phyloP scores from a whole-genome alignment of 2,888 invertebrate genomes.

The Melinopterus prodromus region DNA sequence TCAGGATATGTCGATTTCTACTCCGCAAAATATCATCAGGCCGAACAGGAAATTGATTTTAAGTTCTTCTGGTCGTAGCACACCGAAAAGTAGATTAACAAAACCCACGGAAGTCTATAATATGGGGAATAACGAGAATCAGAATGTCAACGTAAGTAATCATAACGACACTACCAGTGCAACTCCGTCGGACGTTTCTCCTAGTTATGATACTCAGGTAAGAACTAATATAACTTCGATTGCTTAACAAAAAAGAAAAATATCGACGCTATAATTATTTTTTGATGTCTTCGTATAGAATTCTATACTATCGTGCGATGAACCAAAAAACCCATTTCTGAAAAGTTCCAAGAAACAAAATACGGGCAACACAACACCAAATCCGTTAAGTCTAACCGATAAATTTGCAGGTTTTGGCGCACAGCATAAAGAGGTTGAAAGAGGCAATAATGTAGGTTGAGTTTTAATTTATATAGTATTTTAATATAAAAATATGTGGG shows the following conservation, averaged over 20 bases:
- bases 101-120: constrained; percentile 6
- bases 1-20: constrained; percentile 36
- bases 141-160: not conserved
- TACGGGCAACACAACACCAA: constrained; percentile 42
- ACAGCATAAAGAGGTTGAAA: constrained; percentile 50
- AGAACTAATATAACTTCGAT: not conserved
- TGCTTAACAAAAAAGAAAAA: too few relatives aligned
- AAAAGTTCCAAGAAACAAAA: constrained; percentile 55
- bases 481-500: not conserved
- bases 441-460: constrained; percentile 39
- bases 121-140: not conserved
- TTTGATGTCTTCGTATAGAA: constrained; percentile 18
- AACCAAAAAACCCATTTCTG: constrained; percentile 61
- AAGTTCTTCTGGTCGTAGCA: constrained; percentile 37
- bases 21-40: constrained; percentile 40
- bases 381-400: constrained; percentile 56
- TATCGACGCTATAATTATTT: not conserved
- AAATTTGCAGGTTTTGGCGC: constrained; percentile 52
- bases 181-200: not conserved
- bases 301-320: constrained; percentile 36
- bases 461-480: not conserved
- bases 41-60: constrained; percentile 44
- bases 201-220: not conserved
- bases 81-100: constrained; percentile 32
- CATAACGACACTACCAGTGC: not conserved